Percentiles rank a stretch among this genome's conserved stretches.
Conservation (phyloP, 2,888 invertebrate species). For the Tenthredo distinguenda region DNA sequence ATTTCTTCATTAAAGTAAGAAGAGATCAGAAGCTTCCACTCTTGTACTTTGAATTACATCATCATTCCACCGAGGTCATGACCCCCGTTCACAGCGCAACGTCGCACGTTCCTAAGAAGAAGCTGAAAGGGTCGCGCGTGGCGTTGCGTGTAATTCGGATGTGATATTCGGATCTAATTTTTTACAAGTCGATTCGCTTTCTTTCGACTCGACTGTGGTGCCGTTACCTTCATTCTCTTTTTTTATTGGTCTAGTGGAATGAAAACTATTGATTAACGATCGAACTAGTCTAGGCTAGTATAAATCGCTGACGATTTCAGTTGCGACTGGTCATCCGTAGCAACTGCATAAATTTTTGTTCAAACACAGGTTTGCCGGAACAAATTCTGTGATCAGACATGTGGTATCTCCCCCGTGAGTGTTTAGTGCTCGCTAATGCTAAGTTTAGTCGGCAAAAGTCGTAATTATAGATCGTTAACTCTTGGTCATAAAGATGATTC, state of each 20-base stretch:
- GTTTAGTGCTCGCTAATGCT: slow-evolving; percentile 35
- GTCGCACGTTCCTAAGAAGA: neutral
- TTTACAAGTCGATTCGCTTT: neutral
- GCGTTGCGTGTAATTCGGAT: neutral
- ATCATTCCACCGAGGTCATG: slow-evolving; percentile 31
- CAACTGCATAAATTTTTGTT: neutral
- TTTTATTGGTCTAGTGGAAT: neutral
- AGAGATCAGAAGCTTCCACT: neutral
- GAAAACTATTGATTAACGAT: neutral
- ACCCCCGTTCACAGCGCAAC: slow-evolving; percentile 13
- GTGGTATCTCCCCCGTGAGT: neutral
- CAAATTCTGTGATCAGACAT: neutral
- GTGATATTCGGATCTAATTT: neutral
- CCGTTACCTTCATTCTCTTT: neutral
- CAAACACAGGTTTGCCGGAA: neutral
- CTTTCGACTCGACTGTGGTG: neutral
- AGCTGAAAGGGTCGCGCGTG: neutral
- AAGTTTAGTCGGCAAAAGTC: slow-evolving; percentile 15
- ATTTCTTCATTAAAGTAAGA: neutral
- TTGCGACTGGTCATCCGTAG: neutral
- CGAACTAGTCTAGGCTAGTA: neutral
- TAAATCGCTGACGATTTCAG: neutral
- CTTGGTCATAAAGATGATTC: slow-evolving; percentile 26
- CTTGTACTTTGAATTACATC: slow-evolving; percentile 23
- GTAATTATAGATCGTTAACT: slow-evolving; percentile 48